Evolutionary conservation across 2,797 vertebrate genomes (phyloP).

Genomic region (Amblyraja radiata): DNA sequence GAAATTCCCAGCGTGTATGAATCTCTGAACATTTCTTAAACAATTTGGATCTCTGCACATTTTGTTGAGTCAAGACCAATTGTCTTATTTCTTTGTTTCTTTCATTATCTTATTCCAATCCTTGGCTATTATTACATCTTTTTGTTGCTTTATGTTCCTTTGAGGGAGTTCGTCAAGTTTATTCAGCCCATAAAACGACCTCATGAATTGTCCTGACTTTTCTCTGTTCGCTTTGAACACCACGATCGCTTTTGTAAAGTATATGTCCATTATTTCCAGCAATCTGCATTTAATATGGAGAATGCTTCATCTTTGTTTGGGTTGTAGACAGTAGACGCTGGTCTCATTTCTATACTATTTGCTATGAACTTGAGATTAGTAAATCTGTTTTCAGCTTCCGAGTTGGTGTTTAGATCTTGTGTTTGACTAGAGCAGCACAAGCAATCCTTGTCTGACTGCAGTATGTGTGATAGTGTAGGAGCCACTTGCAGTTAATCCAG

Average conservation of each 20-base stretch:
- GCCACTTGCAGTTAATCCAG: too few species aligned
- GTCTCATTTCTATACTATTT: not conserved
- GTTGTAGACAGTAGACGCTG: not conserved
- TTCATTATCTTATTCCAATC: not conserved
- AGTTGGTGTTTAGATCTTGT: too few species aligned
- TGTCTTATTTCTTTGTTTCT: not conserved
- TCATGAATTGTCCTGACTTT: not conserved
- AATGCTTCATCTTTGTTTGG: not conserved
- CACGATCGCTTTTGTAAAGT: not conserved
- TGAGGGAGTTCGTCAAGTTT: not conserved
- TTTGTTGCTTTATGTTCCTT: not conserved
- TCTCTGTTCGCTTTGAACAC: not conserved
- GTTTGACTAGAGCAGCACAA: too few species aligned
- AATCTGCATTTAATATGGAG: not conserved
- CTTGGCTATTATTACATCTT: not conserved
- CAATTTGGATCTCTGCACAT: not conserved
- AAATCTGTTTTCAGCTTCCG: not conserved
- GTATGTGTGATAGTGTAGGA: too few species aligned
- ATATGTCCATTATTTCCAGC: not conserved
- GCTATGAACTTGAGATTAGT: not conserved
- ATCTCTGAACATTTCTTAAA: not conserved
- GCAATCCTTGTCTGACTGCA: too few species aligned
- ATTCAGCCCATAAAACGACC: not conserved
- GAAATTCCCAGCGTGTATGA: not conserved
- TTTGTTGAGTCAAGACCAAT: not conserved